Base-by-base conservation (phyloP, 64 coral and sea anemone genomes). In the Hydrozoanthus tunicans region DNA sequence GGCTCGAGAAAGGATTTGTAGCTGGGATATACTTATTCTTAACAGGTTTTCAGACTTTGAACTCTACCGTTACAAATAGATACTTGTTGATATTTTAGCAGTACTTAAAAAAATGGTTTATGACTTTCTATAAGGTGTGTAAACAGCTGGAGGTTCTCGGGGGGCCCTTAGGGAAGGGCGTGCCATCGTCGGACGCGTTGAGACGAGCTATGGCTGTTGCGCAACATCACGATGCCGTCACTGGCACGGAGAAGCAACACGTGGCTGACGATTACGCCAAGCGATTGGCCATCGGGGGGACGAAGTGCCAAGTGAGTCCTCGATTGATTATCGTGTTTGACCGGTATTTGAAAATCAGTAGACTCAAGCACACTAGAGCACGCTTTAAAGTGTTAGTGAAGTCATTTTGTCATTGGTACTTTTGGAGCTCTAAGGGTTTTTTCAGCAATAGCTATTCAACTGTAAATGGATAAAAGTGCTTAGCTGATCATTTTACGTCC, bases 251-350 rank as follows among this genome's bases (percentile, higher is more conserved):
- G 58, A 92, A 94, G 79, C 96, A 99, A 75, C 96, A 99, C 90
- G 96, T 99, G 53, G 96, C 94, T 80, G 90, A 93, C 90, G 96
- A 99, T 79, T 99, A 99, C 81, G 96, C 94, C 14, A 95, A 99
- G 55, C 90, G 96, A 58, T 75, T 99, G 4, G 91, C 96, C 10
- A 92, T 95, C 78, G 96, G 90, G 56, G 94, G 94, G 6, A 52
- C 51, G 8, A 64, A 95, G 79, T 99, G 96, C 58, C 94, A 99
- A 92, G 96, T 95, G 85, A 72, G 59, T 59, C 20, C 10, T 62
- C 3, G 62, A 59, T 60, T 25, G 54, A 9, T n/a, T 5, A 3
- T 71, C 57, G 14, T 82, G 27, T 82, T 24, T 69, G 25, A 24
- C 20, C 26, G 43, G 8, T 70, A 23, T 70, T 24, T 9, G 10